Conservation (phyloP, 1,140 invertebrate species). For the Drosophila sechellia region DNA sequence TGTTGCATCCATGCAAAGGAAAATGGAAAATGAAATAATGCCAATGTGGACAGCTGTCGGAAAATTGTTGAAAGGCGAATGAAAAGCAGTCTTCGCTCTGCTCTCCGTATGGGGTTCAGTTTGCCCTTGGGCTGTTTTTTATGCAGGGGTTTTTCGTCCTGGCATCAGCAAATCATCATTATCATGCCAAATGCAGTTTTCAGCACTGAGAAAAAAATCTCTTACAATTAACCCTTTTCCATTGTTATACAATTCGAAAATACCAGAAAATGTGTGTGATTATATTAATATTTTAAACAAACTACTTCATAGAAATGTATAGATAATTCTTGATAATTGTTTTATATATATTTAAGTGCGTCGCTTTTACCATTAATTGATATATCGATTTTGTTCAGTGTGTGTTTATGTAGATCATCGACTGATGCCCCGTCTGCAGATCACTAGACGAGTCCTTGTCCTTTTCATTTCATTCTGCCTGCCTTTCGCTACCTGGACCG, state of each 20-base stretch:
- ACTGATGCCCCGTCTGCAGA: slow-evolving; percentile 70
- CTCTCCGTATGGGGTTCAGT: slow-evolving; percentile 27
- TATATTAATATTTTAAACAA: no score
- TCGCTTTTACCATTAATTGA: no score
- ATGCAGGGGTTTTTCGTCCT: slow-evolving; percentile 32
- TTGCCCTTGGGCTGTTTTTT: slow-evolving; percentile 55
- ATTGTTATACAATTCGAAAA: no score
- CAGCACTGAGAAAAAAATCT: slow-evolving; percentile 15
- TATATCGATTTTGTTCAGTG: slow-evolving; percentile 6
- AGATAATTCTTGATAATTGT: no score
- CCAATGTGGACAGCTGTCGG: slow-evolving; percentile 79
- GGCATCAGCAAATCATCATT: slow-evolving; percentile 51
- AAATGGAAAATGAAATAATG: slow-evolving; percentile 60
- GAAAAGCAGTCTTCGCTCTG: slow-evolving; percentile 61
- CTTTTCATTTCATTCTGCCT: slow-evolving; percentile 34
- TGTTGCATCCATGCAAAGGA: slow-evolving; percentile 40
- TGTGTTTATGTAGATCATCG: slow-evolving; percentile 67
- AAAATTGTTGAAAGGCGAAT: slow-evolving; percentile 79
- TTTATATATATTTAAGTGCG: no score
- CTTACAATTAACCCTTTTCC: not conserved
- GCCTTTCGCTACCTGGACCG: slow-evolving; percentile 40
- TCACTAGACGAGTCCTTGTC: slow-evolving; percentile 49
- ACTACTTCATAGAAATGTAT: no score
- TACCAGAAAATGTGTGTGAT: not conserved
- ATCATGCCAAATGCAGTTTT: slow-evolving; percentile 38